Percentiles rank a stretch among this genome's conserved stretches.
Conservation (phyloP, 2,888 invertebrate species). For the Mesorhabditis spiculigera region DNA sequence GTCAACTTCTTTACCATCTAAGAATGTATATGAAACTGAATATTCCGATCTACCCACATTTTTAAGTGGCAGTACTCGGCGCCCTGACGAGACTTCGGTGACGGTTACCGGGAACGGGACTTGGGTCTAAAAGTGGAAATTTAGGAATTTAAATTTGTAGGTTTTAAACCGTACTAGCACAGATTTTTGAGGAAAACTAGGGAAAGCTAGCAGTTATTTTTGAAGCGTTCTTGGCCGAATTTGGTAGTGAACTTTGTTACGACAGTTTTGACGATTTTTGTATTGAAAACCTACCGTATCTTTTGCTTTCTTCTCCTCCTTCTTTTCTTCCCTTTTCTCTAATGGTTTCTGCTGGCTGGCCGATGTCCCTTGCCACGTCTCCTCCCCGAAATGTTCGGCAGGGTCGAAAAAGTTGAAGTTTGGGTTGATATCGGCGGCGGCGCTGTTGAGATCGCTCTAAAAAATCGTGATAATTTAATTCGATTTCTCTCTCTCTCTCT, state of each 20-base stretch:
- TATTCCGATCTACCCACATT: neutral
- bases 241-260: no score
- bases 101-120: neutral
- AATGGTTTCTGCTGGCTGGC: no score
- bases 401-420: constrained; percentile 5
- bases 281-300: no score
- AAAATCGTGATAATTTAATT: neutral
- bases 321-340: no score
- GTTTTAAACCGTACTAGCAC: no score
- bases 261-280: no score
- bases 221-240: no score
- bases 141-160: no score
- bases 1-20: neutral
- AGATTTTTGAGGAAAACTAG: no score
- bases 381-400: neutral
- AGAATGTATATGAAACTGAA: neutral
- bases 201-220: no score
- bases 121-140: no score
- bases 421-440: neutral
- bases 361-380: neutral
- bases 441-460: constrained; percentile 3
- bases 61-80: neutral
- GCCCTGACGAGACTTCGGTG: neutral
- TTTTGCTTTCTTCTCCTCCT: no score
- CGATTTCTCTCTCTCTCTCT: neutral